phyloP scores from a whole-genome alignment of 2,797 vertebrate species.

The Discoglossus pictus region DNA sequence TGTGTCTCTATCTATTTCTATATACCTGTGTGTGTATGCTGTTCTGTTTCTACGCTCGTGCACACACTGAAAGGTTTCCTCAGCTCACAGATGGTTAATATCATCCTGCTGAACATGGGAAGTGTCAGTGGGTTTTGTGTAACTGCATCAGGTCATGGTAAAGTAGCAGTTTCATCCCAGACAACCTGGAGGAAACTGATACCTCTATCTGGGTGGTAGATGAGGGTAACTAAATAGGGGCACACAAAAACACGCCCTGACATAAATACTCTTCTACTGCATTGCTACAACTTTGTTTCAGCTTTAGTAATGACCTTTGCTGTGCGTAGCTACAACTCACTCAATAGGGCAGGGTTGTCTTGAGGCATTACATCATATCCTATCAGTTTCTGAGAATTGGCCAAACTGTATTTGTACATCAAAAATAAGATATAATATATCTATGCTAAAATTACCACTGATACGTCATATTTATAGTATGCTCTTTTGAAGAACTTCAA shows the following conservation, averaged over 20 bases:
- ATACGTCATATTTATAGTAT: too few species aligned
- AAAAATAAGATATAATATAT: too few species aligned
- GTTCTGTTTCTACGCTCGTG: too few species aligned
- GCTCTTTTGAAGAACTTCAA: too few species aligned
- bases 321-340: background rate
- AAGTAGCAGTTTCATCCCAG: constrained; percentile 40
- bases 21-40: too few species aligned
- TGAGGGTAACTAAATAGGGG: constrained; percentile 49
- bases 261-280: constrained; percentile 38
- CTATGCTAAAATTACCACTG: too few species aligned
- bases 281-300: constrained; percentile 26
- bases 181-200: constrained; percentile 44
- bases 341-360: too few species aligned
- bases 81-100: constrained; percentile 29
- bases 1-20: too few species aligned
- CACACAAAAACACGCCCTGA: constrained; percentile 40
- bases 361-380: too few species aligned
- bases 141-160: constrained; percentile 38
- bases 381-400: too few species aligned
- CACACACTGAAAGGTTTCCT: background rate
- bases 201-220: constrained; percentile 44
- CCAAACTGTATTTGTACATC: too few species aligned
- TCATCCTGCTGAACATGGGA: constrained; percentile 18
- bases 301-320: constrained; percentile 37
- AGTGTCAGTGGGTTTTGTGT: constrained; percentile 45